These are phyloP conservation scores for Diplogasteroides magnus DNA, from an alignment of 1,140 invertebrate species.

Conservation along the genomic window DNA sequence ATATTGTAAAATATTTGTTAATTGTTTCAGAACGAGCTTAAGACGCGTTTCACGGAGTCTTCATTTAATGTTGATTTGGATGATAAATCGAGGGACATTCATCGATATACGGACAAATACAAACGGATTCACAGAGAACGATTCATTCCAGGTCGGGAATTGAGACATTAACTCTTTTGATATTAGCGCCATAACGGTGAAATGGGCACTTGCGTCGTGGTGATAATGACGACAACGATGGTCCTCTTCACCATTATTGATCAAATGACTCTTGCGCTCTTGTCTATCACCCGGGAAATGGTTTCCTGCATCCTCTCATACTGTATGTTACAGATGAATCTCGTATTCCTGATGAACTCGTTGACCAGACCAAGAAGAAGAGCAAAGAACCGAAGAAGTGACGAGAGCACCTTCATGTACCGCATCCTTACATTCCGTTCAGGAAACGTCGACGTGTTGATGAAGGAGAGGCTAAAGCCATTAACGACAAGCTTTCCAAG, in stretches of 20 bases:
- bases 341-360: background rate
- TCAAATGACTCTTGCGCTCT: too few species aligned
- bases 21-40: background rate
- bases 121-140: background rate
- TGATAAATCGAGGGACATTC: background rate
- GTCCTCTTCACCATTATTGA: too few species aligned
- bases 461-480: constrained; percentile 9
- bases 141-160: background rate
- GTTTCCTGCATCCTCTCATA: background rate
- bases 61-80: background rate
- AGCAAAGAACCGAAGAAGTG: background rate
- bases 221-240: too few species aligned
- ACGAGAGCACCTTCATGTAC: constrained; percentile 2
- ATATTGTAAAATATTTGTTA: too few species aligned
- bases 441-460: too few species aligned
- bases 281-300: background rate
- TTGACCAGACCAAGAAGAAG: background rate
- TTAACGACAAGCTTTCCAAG: constrained; percentile 23
- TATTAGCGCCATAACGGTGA: too few species aligned
- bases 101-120: background rate
- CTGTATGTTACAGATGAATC: background rate
- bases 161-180: too few species aligned
- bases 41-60: background rate
- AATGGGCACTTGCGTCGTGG: too few species aligned
- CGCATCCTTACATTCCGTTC: too few species aligned